Evolutionary conservation across 2,113 vertebrate species (phyloP), one percentile per base, ranked within the genome.

Genomic region (Desmodus rotundus): DNA sequence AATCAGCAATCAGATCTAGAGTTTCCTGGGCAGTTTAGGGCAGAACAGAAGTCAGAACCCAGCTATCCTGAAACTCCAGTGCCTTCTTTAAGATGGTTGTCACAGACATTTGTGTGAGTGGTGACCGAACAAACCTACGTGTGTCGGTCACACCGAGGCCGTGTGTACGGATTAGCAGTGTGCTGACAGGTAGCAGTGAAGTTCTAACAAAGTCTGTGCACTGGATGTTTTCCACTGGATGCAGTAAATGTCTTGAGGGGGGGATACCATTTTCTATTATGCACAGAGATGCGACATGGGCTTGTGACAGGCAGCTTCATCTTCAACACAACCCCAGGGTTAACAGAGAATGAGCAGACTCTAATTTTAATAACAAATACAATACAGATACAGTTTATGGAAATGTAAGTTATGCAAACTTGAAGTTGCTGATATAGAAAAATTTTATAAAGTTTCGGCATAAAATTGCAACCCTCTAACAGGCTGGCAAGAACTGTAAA

Each of bases 381-480:
- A 88, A n/a, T 9, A 45, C 36, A 63, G 74, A 73, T 47, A 14
- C 24, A 47, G 77, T 54, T 89, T 85, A 74, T 78, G 72, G 52
- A 81, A 63, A 85, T 72, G 82, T 70, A 24, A 76, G 43, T 67
- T 85, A 83, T 38, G 67, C 72, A 90, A 85, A 85, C 54, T 50
- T 88, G 41, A 96, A 85, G n/a, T 56, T 73, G 76, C 81, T 56
- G 72, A 84, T 41, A 16, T 1, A 92, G 50, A 87, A 86, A 74
- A 89, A 43, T 9, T 33, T 52, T 33, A 58, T 28, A 41, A 81
- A 88, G 26, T 67, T 94, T 81, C 47, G 43, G 38, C 76, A 84
- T 82, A 91, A 93, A 87, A 93, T 38, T 68, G 31, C 24, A 95
- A 58, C 7, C 45, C 22, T 74, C 70, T 82, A 36, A 87, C 95